phyloP scores from a whole-genome alignment of 64 coral and sea anemone genomes.

The Montipora capricornis region DNA sequence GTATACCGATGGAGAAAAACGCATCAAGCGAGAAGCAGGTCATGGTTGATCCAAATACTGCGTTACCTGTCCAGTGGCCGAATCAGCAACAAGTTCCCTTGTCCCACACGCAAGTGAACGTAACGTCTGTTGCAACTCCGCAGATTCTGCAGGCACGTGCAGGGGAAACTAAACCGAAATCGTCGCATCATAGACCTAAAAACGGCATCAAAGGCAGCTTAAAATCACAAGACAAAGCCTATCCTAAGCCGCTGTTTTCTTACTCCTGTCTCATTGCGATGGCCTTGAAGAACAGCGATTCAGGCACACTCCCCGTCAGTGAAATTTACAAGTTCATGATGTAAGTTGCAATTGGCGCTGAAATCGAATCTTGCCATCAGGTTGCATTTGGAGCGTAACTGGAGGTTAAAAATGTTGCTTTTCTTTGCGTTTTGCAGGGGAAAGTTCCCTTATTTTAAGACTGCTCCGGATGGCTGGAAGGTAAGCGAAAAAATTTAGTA shows the following conservation, averaged over 20 bases:
- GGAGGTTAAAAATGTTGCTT: constrained; percentile 39
- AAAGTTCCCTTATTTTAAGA: constrained; percentile 99
- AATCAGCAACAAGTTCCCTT: constrained; percentile 68
- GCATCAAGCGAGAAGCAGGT: constrained; percentile 75
- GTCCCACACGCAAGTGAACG: constrained; percentile 75
- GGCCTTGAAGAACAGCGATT: constrained; percentile 97
- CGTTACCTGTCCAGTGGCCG: constrained; percentile 99
- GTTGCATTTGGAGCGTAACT: constrained; percentile 24
- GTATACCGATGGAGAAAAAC: constrained; percentile 96
- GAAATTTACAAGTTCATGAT: constrained; percentile 99
- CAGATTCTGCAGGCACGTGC: constrained; percentile 73
- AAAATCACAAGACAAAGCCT: constrained; percentile 86
- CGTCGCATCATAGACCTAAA: constrained; percentile 68
- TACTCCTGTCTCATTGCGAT: constrained; percentile 99
- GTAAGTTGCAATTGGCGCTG: constrained; percentile 85
- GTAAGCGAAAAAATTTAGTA: constrained; percentile 60
- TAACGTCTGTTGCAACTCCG: constrained; percentile 72
- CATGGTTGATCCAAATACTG: constrained; percentile 99
- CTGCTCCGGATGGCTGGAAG: constrained; percentile 99
- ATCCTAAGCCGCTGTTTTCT: constrained; percentile 97
- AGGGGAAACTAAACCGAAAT: constrained; percentile 75
- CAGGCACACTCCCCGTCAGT: constrained; percentile 98
- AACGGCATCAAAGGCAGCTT: constrained; percentile 85
- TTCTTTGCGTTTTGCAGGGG: constrained; percentile 86
- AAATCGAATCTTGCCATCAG: constrained; percentile 53